phyloP scores from a whole-genome alignment of 2,888 invertebrate species.

The Campoletis raptor region DNA sequence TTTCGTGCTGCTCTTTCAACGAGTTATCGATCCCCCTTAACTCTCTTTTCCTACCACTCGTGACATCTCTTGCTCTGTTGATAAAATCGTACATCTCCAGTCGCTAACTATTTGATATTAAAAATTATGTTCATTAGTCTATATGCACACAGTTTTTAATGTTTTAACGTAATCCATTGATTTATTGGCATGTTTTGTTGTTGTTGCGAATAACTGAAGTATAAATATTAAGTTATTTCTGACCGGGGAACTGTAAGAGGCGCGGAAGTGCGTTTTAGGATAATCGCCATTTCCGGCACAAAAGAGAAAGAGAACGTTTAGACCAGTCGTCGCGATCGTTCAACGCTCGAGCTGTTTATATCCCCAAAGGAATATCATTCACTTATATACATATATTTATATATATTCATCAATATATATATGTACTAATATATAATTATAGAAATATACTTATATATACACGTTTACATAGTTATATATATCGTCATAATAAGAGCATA shows the following conservation, averaged over 20 bases:
- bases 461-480: background rate
- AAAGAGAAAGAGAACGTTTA: slow-evolving; percentile 25
- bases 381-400: slow-evolving; percentile 6
- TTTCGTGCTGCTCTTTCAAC: slow-evolving; percentile 50
- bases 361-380: slow-evolving; percentile 49
- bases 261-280: slow-evolving; percentile 63
- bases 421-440: slow-evolving; percentile 14
- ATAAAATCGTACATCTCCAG: background rate
- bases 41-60: background rate
- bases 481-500: slow-evolving; percentile 32
- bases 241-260: slow-evolving; percentile 13
- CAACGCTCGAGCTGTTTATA: slow-evolving; percentile 53
- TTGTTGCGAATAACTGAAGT: background rate
- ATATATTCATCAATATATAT: slow-evolving; percentile 23
- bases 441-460: slow-evolving; percentile 17
- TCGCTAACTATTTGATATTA: background rate
- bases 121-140: background rate
- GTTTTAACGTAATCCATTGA: no score
- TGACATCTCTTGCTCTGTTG: background rate
- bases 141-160: background rate
- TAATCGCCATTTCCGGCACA: slow-evolving; percentile 57
- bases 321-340: slow-evolving; percentile 37
- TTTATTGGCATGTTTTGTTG: background rate
- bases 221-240: slow-evolving; percentile 7
- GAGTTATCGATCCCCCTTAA: slow-evolving; percentile 59